Evolutionary conservation across 2,113 vertebrate species (phyloP), one percentile per base, ranked within the genome.

Genomic region (Sylvia atricapilla): DNA sequence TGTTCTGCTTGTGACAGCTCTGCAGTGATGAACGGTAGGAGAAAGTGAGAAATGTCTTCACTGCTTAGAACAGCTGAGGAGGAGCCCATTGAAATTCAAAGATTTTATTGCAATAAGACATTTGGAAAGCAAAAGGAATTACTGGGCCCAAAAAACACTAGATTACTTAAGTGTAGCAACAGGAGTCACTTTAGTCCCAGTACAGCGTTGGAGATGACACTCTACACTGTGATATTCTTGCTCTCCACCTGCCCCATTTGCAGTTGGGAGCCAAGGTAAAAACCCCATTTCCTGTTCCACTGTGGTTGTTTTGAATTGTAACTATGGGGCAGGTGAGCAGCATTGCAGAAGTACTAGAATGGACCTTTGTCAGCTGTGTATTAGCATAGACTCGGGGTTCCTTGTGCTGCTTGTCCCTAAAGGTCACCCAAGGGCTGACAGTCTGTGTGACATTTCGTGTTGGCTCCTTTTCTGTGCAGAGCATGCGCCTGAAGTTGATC

Each of bases 401-500:
- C 35, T 82, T 44, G 11, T 66, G 43, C 60, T 47, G 59, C 28
- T 37, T 83, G 60, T 74, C 72, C 13, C 18, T 62, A 4, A 69
- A 56, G 75, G 49, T 80, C 35, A 30, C 55, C 49, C 27, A 27
- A 50, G 5, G 83, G 39, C n/a, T 64, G 47, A 7, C 21, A 30
- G 4, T 64, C 68, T 79, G 30, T 68, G 53, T 94, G 44, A 92
- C 13, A 5, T 58, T 77, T 33, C 91, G 60, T 83, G 46, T 75
- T 89, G 49, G 63, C 41, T 83, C 35, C 67, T 7, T 85, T 9
- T 96, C n/a, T 62, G 74, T 97, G 33, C 97, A 99, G 99, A 99
- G 99, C 89, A 99, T 99, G 99, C 98, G 99, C 63, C 98, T 99
- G 97, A 99, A 99, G 96, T 88, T 99, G 97, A 99, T 99, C 81